Base-by-base conservation (phyloP, 2,113 vertebrate species). In the Sapajus apella region DNA sequence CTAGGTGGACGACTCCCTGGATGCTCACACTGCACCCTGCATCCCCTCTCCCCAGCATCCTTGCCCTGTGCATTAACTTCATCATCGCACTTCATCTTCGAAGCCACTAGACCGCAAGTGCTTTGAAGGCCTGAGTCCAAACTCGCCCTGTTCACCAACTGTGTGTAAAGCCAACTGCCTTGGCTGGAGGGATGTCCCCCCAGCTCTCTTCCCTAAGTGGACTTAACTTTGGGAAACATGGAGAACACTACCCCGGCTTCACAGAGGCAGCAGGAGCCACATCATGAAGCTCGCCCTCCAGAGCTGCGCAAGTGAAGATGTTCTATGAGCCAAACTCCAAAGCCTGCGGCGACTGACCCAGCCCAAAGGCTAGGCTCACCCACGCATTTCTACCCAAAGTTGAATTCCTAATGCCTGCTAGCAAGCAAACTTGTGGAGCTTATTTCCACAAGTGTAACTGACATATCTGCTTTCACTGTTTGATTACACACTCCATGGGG, bases 231-330 rank as follows among this genome's bases (percentile, higher is more conserved):
- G 23, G 70, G 12, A 83, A 9, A 27, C 91, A 43, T 7, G 10
- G 82, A 92, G 56, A 88, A 90, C 91, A 50, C 8, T 27, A 79
- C 64, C 5, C 4, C n/a, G 58, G 47, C 55, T 77, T 79, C 90
- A 83, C 52, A 86, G 13, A 86, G 66, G 40, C 50, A 47, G 32
- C 17, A 55, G 14, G 5, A 25, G 16, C 21, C 37, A 32, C 64
- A 52, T 8, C 64, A 35, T 32, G 12, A 5, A 43, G 1, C 37
- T 88, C 56, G 56, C 11, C 47, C 14, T 37, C 47, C 1, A 40
- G 37, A 56, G 40, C 30, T 66, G 64, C n/a, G 9, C 30, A 55
- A 76, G 4, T 8, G 35, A 79, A 45, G n/a, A 23, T 0, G 56
- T 40, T 21, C 35, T 11, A 8, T 4, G 5, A 85, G 61, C 72